Evolutionary conservation across 1,140 invertebrate species (phyloP), one percentile per base, ranked within the genome.

Genomic region (Dufourea novaeangliae): DNA sequence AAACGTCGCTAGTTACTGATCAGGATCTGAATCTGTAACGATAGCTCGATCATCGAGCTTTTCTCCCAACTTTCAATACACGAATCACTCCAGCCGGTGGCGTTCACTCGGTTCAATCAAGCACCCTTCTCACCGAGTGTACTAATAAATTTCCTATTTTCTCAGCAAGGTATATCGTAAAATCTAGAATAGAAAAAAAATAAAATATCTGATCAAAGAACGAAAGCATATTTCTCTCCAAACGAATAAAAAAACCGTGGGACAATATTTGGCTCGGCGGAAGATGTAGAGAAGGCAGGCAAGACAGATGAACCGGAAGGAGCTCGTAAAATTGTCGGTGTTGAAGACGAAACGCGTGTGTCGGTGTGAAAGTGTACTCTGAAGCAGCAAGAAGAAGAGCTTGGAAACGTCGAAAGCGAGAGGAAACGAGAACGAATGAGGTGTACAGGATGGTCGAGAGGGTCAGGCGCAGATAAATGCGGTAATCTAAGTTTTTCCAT

Each of bases 401-500:
- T 11, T 25, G 34, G 73, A 79, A 11, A 11, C 6, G 12, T 11
- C 39, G 59, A 82, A 64, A 82, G 62, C 63, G 50, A 66, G 46
- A 34, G 72, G 54, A 41, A 63, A 59, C 56, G 63, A 22, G 76
- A 44, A n/a, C 34, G 39, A 39, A 14, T 62, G 70, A 69, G 68
- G 34, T 39, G 27, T 8, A 39, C n/a, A 41, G 27, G 69, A 50
- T 56, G 70, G n/a, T n/a, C n/a, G n/a, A n/a, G n/a, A 67, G 54
- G 56, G 64, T 39, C 39, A 56, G 74, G 73, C 63, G 67, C 70
- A 82, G 86, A 87, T 83, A 87, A 87, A 87, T 86, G 84, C 80
- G 63, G 77, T 86, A 87, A 87, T 87, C 84, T 85, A 87, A 87
- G 86, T 87, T 86, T 86, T 81, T 84, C 86, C 85, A 87, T 87